Conservation (phyloP, 2,113 vertebrate genomes). For the Microtus richardsoni region DNA sequence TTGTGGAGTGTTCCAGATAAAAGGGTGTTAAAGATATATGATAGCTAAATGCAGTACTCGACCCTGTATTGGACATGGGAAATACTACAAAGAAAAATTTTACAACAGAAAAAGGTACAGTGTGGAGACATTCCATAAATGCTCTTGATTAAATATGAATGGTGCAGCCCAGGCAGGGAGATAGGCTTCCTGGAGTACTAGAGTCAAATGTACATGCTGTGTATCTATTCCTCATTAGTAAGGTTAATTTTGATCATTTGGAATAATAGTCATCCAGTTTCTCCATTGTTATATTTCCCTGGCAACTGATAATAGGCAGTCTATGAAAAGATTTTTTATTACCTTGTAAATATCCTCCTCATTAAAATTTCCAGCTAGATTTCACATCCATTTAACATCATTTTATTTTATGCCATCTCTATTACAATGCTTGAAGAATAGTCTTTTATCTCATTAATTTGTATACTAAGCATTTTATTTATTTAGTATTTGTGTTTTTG, state of each 20-base stretch:
- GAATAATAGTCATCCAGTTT: background rate
- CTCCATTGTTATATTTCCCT: background rate
- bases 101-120: background rate
- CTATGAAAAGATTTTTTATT: slow-evolving; percentile 5
- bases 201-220: background rate
- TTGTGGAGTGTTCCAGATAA: slow-evolving; percentile 41
- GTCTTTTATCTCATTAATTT: background rate
- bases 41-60: slow-evolving; percentile 24
- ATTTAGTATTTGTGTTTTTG: background rate
- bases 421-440: background rate
- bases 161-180: background rate
- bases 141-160: background rate
- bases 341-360: slow-evolving; percentile 22
- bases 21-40: background rate
- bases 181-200: background rate
- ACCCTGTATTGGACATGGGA: background rate
- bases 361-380: slow-evolving; percentile 24
- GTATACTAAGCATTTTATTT: background rate
- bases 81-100: background rate
- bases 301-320: background rate
- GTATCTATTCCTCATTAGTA: background rate
- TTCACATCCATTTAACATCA: background rate
- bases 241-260: background rate
- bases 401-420: background rate
- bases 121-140: background rate